Conservation (phyloP, 2,797 vertebrate species). For the Iguana delicatissima region DNA sequence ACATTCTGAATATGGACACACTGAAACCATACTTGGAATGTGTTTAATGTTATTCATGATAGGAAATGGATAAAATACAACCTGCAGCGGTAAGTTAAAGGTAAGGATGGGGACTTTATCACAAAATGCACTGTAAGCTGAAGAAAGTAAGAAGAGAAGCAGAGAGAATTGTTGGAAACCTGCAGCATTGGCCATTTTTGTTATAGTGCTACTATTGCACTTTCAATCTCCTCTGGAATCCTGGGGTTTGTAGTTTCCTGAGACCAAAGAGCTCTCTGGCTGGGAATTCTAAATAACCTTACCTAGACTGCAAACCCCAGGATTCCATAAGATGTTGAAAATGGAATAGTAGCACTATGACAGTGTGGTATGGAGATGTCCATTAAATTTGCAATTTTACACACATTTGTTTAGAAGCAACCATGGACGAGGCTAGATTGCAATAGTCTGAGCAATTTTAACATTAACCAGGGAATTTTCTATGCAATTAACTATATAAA, state of each 20-base stretch:
- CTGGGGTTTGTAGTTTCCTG: too few relatives aligned
- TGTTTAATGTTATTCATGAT: background rate
- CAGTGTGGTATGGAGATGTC: too few relatives aligned
- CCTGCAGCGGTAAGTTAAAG: background rate
- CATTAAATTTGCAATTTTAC: background rate
- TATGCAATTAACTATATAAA: background rate
- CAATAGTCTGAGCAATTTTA: background rate
- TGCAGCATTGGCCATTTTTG: background rate
- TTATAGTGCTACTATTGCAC: too few relatives aligned
- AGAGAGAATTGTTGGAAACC: background rate
- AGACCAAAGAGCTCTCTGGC: too few relatives aligned
- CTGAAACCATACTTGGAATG: too few relatives aligned
- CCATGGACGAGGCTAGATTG: background rate
- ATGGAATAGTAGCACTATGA: too few relatives aligned
- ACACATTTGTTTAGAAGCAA: background rate
- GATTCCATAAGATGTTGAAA: too few relatives aligned
- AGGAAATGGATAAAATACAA: background rate
- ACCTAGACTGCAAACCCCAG: too few relatives aligned
- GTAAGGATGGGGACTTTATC: conserved; percentile 25
- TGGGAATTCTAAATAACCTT: too few relatives aligned
- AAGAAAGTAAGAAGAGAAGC: background rate
- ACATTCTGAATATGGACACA: background rate
- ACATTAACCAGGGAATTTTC: background rate
- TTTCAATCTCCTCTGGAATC: too few relatives aligned
- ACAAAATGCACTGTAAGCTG: conserved; percentile 10